Base-by-base conservation (phyloP, 2,888 invertebrate genomes). In the Cephus nigrinus region DNA sequence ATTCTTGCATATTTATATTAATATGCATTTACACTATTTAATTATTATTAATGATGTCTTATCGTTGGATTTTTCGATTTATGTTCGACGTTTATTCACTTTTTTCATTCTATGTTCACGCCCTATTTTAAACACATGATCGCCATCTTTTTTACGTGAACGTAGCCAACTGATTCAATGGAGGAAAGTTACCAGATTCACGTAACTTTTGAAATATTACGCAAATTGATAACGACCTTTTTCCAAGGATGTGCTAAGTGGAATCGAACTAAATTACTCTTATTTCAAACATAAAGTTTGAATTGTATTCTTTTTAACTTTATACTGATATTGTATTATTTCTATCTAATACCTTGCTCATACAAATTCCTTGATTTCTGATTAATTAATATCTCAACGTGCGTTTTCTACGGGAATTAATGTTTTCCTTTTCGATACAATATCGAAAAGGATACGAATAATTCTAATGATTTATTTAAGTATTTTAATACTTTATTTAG, bases 111-210 rank as follows among this genome's bases (percentile, higher is more conserved):
- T 23, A 68, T 71, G 80, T 80, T 78, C 80, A 80, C 83, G 82
- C 83, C 83, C 81, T 81, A 80, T 79, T 83, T 82, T 80, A 75
- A 83, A 81, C 82, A 82, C 79, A 79, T 76, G 77, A 69, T 76
- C 74, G 74, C 77, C 78, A 79, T 74, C 78, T 75, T 5, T 35
- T 35, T 12, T 12, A 32, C 31, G 5, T 71, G 78, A 82, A 75
- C 82, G 81, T 78, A 79, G 75, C 81, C 83, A 31, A 23, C 2
- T 55, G 55, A 55, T 55, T 55, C 55, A 55, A 55, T 23, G 55
- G 55, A 55, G 55, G 55, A 55, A 55, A 55, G 55, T 55, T 55
- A 55, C 55, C 55, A 23, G 55, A 23, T 55, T 55, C 55, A 55
- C 55, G 55, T 55, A 55, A 55, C 55, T 55, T 55, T 55, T 55